Evolutionary conservation across 2,888 invertebrate species (phyloP), one percentile per base, ranked within the genome.

Genomic region (Amiota communis): DNA sequence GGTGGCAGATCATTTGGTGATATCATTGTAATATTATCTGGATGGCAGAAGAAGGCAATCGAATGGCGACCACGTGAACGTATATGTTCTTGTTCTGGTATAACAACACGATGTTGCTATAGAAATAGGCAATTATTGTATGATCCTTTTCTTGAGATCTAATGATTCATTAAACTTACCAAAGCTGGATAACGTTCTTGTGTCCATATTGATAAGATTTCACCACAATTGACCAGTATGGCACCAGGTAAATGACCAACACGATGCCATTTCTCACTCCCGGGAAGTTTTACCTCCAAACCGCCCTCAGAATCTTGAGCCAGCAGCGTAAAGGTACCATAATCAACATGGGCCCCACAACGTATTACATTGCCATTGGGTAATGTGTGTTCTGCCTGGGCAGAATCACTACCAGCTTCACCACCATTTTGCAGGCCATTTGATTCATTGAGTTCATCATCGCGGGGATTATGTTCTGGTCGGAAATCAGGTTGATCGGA

Each of bases 271-370:
- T 93, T 92, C 49, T 93, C 93, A 78, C 92, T 92, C 69, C 92
- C 92, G 11, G 92, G 92, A 76, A 93, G 89, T 86, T 93, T 93
- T 57, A 94, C 88, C 75, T 90, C 90, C 11, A 95, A 90, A 1
- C 95, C 95, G 15, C 95, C 95, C 80, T 94, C 94, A 57, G 93
- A 93, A 87, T 95, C 95, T 89, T 94, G 92, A 53, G 94, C 92
- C 61, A 95, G 90, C 75, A 95, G 90, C 15, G 95, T 95, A 87
- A 95, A 93, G 67, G 94, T 94, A 77, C 94, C 95, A 79, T 93
- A 93, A 88, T 95, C 95, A 36, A 93, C 92, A 87, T 95, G 95
- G 1, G 93, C 93, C 1, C 93, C 93, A 85, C 93, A 94, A 56
- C 94, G 91, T 57, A 93, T 88, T 11, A 87, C 76, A 11, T 78